phyloP scores from a whole-genome alignment of 1,140 invertebrate species.

The Lasioglossum baleicum region DNA sequence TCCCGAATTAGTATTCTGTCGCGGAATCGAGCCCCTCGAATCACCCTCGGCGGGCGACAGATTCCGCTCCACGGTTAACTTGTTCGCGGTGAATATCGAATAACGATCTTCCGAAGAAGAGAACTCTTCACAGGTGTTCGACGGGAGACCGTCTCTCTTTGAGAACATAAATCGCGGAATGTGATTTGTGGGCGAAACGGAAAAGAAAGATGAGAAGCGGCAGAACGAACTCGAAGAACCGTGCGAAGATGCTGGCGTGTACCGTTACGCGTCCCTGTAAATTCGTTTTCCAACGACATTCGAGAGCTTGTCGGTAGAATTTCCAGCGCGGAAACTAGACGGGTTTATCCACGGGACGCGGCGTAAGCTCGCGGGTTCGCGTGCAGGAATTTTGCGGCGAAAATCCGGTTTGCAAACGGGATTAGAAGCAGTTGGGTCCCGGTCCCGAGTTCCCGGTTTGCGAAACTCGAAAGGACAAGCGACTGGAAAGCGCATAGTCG shows the following conservation, averaged over 20 bases:
- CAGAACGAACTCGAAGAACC: too few relatives aligned
- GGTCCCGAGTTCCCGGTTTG: constrained; percentile 31
- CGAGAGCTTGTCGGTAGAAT: not conserved
- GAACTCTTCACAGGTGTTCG: constrained; percentile 17
- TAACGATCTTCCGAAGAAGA: constrained; percentile 5
- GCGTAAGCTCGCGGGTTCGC: constrained; percentile 3
- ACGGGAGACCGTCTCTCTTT: not conserved
- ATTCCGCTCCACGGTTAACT: constrained; percentile 9
- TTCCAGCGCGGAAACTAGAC: constrained; percentile 6
- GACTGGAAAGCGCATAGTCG: not conserved
- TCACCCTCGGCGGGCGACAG: not conserved
- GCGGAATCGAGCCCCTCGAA: not conserved
- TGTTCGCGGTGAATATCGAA: constrained; percentile 26
- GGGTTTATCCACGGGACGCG: not conserved
- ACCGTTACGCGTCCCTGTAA: not conserved
- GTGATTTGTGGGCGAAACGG: not conserved
- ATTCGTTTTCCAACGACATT: not conserved
- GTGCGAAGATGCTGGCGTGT: too few relatives aligned
- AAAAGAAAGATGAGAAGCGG: not conserved
- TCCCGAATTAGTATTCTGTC: not conserved
- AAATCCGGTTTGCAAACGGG: constrained; percentile 49
- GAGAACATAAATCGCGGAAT: not conserved
- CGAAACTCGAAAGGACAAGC: constrained; percentile 29
- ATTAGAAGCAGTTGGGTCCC: constrained; percentile 45
- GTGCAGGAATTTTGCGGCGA: constrained; percentile 37